Base-by-base conservation (phyloP, 2,113 vertebrate genomes). In the Hippocampus mohnikei region DNA sequence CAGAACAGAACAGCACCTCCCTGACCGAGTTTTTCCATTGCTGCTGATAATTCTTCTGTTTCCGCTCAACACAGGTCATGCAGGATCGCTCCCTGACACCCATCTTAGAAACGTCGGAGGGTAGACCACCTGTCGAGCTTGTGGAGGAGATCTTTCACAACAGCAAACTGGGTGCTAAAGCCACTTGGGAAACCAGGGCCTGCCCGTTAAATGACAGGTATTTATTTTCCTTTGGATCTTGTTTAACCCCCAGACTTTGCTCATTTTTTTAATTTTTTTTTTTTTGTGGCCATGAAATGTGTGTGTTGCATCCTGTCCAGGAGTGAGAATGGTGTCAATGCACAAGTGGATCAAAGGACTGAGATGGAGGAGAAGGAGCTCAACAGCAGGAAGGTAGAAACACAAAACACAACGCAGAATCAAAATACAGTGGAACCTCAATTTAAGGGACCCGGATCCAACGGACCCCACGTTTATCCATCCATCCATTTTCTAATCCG, bases 61-160 rank as follows among this genome's bases (percentile, higher is more conserved):
- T 50, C 40, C 2, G 1, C 37, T 63, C 61, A 21, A 1, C 42
- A 6, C 69, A 90, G 89, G 73, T 95, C 63, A 82, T 90, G 79
- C 92, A 90, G 76, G 97, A 99, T 79, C 89, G 89, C 77, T 95
- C 95, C 70, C 90, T 98, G 74, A 93, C 90, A 2, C 90, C 94
- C 33, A 93, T 99, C 70, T 81, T 99, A 78, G 95, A 96, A 16
- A 93, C 93, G 9, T 95, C 93, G 86, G 92, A 91, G 44, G 90
- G 93, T 88, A 95, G 94, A 88, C 96, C 92, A 37, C 94, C 94
- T 0, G 91, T 97, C 77, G 95, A 98, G 70, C 86, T 98, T 37
- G 96, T 99, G 95, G 94, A 95, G 86, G 95, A 95, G 29, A 90
- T 97, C 67, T 98, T 98, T 84, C 91, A 93, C 3, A 79, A 85